Evolutionary conservation across 2,888 invertebrate genomes (phyloP), one percentile per base, ranked within the genome.

Genomic region (Cephalotes varians): DNA sequence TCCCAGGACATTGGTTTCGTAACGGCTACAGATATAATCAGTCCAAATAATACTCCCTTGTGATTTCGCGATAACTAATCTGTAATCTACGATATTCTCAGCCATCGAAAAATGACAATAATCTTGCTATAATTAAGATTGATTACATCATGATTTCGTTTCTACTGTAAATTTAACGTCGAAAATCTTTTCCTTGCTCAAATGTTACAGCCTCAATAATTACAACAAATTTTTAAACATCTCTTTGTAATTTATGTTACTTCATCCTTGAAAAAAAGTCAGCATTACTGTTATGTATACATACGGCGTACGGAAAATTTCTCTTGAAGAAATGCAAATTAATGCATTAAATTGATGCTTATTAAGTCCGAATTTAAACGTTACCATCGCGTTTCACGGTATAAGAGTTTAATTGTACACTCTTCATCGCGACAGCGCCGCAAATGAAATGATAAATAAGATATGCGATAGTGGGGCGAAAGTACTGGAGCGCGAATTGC

Each of bases 401-500:
- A 10, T 2, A 18, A 34, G 25, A 56, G 56, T 69, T 69, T 69
- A 79, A 71, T 79, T 71, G 71, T 47, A 31, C 34, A 9, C n/a
- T 40, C 18, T 34, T 37, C 40, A n/a, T 12, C 21, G 56, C 18
- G 69, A 31, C 67, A 69, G 21, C 18, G 21, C 21, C 25, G 37
- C 37, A 44, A 77, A 58, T 71, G 56, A 79, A 44, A 58, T 47
- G 56, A 79, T 47, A 58, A 71, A 58, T 47, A 56, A 79, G 56
- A 58, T 76, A 76, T 12, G 21, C 56, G 47, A 56, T 44, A 31
- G 28, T 21, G 34, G 21, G 79, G 72, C 74, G 83, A 88, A 86
- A 88, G 86, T 86, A 62, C n/a, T 62, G 69, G 37, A 34, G 82
- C 71, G 64, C 34, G 62, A 81, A 25, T 74, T 76, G 79, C 72